Evolutionary conservation across 2,797 vertebrate genomes (phyloP).

Genomic region (Myotis pilosus): DNA sequence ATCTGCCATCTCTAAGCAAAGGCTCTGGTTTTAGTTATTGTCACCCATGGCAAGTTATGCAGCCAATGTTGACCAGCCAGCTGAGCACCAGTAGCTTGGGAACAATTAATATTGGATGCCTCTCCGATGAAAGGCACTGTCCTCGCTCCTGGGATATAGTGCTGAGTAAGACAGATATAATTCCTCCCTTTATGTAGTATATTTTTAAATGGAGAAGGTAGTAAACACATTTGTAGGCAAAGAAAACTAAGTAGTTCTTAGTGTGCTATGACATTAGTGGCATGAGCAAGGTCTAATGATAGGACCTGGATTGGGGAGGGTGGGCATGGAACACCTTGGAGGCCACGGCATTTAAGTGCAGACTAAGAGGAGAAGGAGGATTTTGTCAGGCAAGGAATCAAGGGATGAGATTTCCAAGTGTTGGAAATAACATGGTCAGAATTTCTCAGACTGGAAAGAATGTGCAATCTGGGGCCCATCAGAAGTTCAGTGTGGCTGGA

Average conservation of each 20-base stretch:
- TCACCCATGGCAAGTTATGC: constrained; percentile 29
- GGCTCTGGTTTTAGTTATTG: constrained; percentile 36
- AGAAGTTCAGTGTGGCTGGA: background rate
- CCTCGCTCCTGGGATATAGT: background rate
- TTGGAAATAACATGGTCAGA: background rate
- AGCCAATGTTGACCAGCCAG: background rate
- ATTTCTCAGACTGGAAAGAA: background rate
- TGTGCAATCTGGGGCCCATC: background rate
- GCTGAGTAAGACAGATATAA: background rate
- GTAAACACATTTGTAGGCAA: background rate
- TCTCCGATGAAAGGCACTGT: background rate
- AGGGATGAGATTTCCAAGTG: background rate
- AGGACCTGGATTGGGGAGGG: background rate
- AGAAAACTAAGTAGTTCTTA: background rate
- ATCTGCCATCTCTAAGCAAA: constrained; percentile 20
- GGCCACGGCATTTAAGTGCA: background rate
- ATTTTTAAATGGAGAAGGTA: background rate
- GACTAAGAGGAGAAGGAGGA: background rate
- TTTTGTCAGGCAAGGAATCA: background rate
- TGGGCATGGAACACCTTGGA: background rate
- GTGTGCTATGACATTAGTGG: background rate
- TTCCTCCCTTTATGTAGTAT: background rate
- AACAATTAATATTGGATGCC: background rate
- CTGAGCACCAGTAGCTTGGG: background rate
- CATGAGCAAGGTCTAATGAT: background rate